Percentiles rank a stretch among this genome's conserved stretches.
Evolutionary conservation across 2,797 vertebrate genomes (phyloP).

Genomic region (Sardinella longiceps): DNA sequence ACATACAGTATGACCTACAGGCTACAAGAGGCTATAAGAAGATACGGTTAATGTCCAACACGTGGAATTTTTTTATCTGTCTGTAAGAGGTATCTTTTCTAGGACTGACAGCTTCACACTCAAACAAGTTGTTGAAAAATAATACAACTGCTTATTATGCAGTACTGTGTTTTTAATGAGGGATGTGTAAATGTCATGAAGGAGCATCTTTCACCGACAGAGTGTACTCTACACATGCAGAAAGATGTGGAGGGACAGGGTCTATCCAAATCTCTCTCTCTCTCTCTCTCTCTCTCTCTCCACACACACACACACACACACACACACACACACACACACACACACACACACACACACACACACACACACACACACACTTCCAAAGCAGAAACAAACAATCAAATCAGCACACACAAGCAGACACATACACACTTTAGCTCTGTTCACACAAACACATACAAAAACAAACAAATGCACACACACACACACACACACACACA

Average conservation of each 20-base stretch:
- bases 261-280: not conserved
- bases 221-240: not conserved
- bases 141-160: not conserved
- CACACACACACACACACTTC: not conserved
- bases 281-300: not conserved
- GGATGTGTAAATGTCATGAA: not conserved
- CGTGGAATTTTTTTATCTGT: too few relatives aligned
- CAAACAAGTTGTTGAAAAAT: too few relatives aligned
- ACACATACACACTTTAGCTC: too few relatives aligned
- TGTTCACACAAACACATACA: not conserved
- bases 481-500: too few relatives aligned
- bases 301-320: not conserved
- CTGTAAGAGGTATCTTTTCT: too few relatives aligned
- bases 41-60: too few relatives aligned
- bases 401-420: too few relatives aligned
- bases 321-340: slow-evolving; percentile 2
- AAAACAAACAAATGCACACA: too few relatives aligned
- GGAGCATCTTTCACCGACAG: not conserved
- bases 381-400: too few relatives aligned
- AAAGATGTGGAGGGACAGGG: not conserved
- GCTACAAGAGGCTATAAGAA: too few relatives aligned
- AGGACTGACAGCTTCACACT: too few relatives aligned
- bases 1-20: too few relatives aligned
- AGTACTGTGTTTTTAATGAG: not conserved
- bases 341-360: not conserved